Evolutionary conservation across 92 coral and sea anemone species (phyloP), one percentile per base, ranked within the genome.

Genomic region (Porites rus): DNA sequence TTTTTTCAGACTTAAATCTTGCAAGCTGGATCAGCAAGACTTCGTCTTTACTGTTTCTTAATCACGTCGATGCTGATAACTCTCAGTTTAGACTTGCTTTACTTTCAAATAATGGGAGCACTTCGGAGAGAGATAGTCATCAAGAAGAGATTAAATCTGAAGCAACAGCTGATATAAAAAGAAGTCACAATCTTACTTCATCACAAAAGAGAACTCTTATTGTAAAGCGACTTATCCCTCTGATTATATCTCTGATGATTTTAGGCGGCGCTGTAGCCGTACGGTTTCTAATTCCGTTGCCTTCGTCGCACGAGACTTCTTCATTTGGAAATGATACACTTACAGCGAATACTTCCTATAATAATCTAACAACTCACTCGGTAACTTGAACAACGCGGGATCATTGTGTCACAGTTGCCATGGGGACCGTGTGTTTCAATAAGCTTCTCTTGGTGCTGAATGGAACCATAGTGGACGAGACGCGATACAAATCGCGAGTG

Each of bases 241-340:
- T 74, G 25, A 6, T 75, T 51, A 54, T 80, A 38, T 72, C 90
- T 7, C 20, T 85, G 71, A 71, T 90, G 21, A 65, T 90, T 18
- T 66, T 85, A 51, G 67, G 93, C 69, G 87, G 70, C 6, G 81
- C 93, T 4, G 63, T 86, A n/a, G 79, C 71, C 7, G 12, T 90
- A 20, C 93, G 83, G 22, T 69, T 90, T 2, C 21, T 90, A 71
- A 82, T 90, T n/a, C 93, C 93, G 19, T 74, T 88, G 31, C 91
- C 91, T 10, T 61, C 66, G 7, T 78, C 87, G 2, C 46, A 77
- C 16, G 46, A 28, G 14, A 51, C 61, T 20, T 52, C 28, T 25
- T 52, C 84, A 14, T 31, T 67, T 67, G 66, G 28, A 24, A 80
- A 80, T 53, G 75, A 52, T 3, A 66, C 84, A 80, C 31, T 38